A percentile compares a stretch with the other conserved stretches of the same genome.
Conservation (phyloP, 2,888 invertebrate species). For the Prosopocoilus inquinatus region DNA sequence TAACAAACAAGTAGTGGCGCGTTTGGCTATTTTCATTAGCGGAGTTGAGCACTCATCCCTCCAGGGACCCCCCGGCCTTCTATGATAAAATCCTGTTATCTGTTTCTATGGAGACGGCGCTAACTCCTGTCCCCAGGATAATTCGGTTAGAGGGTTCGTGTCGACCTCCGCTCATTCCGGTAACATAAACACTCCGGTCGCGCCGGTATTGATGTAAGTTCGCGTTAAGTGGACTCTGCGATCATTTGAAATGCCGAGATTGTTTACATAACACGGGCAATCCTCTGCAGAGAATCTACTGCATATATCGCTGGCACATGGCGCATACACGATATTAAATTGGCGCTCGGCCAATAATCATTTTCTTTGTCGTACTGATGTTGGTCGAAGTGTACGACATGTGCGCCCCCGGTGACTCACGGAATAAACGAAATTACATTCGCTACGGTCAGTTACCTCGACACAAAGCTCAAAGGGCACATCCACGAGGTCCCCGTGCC, state of each 20-base stretch:
- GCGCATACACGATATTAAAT: slow-evolving; percentile 25
- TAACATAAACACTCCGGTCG: slow-evolving; percentile 30
- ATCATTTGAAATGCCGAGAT: slow-evolving; percentile 31
- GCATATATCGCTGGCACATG: slow-evolving; percentile 16
- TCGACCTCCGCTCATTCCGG: background rate
- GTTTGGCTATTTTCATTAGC: slow-evolving; percentile 27
- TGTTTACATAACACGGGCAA: slow-evolving; percentile 29
- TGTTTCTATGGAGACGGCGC: slow-evolving; percentile 39
- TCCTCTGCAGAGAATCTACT: background rate
- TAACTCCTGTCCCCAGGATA: slow-evolving; percentile 34
- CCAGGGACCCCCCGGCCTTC: slow-evolving; percentile 25
- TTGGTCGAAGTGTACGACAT: slow-evolving; percentile 7
- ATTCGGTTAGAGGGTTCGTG: slow-evolving; percentile 40
- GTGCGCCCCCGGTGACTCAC: slow-evolving; percentile 31
- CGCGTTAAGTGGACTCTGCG: slow-evolving; percentile 21
- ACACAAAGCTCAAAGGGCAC: slow-evolving; percentile 36
- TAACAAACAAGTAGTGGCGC: slow-evolving; percentile 23
- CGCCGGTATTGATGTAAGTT: slow-evolving; percentile 29
- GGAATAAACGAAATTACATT: background rate
- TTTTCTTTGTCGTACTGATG: slow-evolving; percentile 15
- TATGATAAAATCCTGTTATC: slow-evolving; percentile 41
- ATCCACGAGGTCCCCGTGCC: background rate
- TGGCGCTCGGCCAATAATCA: slow-evolving; percentile 24
- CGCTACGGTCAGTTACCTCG: slow-evolving; percentile 45
- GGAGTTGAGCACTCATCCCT: slow-evolving; percentile 3